Percentiles rank a stretch among this genome's conserved stretches.
These are phyloP conservation scores for Carpatolechia fugitivella DNA, from an alignment of 2,888 invertebrate species.

Conservation along the genomic window DNA sequence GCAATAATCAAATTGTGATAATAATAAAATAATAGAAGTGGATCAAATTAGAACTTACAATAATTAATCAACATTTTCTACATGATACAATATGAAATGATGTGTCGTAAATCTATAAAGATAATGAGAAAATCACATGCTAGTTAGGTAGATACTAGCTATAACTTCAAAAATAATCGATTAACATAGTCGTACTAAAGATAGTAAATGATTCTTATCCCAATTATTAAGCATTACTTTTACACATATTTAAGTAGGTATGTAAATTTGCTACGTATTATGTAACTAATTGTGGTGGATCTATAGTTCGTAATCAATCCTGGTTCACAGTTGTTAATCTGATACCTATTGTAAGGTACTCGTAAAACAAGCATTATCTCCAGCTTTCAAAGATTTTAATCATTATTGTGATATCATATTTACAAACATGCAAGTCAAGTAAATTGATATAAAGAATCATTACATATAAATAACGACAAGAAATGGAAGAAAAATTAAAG, in stretches of 20 bases:
- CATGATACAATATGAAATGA: slow-evolving; percentile 31
- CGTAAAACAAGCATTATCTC: slow-evolving; percentile 27
- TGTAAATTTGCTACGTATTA: slow-evolving; percentile 35
- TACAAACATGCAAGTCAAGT: slow-evolving; percentile 33
- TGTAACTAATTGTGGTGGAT: slow-evolving; percentile 21
- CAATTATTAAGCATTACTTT: slow-evolving; percentile 21
- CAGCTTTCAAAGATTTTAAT: slow-evolving; percentile 33
- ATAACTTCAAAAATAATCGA: slow-evolving; percentile 35
- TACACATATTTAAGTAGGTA: slow-evolving; percentile 34
- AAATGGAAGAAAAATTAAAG: background rate
- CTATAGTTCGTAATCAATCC: slow-evolving; percentile 13
- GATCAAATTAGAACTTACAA: slow-evolving; percentile 26
- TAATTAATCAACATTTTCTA: slow-evolving; percentile 26
- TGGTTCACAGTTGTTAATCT: slow-evolving; percentile 16
- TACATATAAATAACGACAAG: background rate
- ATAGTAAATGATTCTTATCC: slow-evolving; percentile 26
- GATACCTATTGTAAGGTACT: slow-evolving; percentile 21
- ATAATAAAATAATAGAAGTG: slow-evolving; percentile 19
- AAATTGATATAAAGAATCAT: slow-evolving; percentile 1
- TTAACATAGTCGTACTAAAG: slow-evolving; percentile 32
- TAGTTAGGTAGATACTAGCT: slow-evolving; percentile 30
- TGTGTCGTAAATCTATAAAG: slow-evolving; percentile 36
- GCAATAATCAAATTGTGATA: slow-evolving; percentile 23
- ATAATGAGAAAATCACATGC: slow-evolving; percentile 35
- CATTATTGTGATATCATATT: slow-evolving; percentile 52